phyloP scores from a whole-genome alignment of 2,888 invertebrate genomes.

The Cordilura impudica region DNA sequence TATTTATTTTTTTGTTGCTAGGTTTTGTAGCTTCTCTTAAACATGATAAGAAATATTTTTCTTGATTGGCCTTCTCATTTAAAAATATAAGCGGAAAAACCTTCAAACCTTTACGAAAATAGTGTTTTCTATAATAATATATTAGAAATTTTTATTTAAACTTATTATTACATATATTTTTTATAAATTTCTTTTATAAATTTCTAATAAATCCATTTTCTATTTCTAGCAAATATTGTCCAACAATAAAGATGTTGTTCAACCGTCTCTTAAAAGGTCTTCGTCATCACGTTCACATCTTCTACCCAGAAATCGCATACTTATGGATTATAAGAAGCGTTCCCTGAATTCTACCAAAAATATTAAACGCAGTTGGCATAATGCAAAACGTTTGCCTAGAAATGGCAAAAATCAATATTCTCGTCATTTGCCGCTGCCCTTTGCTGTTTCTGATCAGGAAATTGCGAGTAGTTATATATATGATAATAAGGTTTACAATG shows the following conservation, averaged over 20 bases:
- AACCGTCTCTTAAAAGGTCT: neutral
- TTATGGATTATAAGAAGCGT: neutral
- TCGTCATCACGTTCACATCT: neutral
- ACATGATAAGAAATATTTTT: no score
- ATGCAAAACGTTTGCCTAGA: neutral
- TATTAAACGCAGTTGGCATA: neutral
- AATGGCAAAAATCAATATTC: neutral
- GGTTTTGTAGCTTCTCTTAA: no score
- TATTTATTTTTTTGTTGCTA: neutral
- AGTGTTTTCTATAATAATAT: no score
- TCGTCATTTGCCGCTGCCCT: neutral
- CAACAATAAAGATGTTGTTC: neutral
- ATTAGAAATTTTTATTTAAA: neutral
- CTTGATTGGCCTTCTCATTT: no score
- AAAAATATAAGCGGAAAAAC: no score
- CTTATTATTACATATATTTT: no score
- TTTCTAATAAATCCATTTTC: neutral
- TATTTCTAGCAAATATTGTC: neutral
- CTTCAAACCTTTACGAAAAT: no score
- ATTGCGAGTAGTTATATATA: no score
- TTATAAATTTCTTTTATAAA: no score
- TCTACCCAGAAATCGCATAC: conserved; percentile 5
- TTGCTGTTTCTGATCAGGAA: no score
- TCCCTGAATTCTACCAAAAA: neutral
- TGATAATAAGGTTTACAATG: no score